Evolutionary conservation across 2,113 vertebrate genomes (phyloP).

Genomic region (Felis catus): F.catus_Fca126_mat1.0 CM031424.1:72098001-72098500

Average conservation of each 20-base stretch:
- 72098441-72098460: not conserved
- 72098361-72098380: not conserved
- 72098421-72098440: not conserved
- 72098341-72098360: not conserved
- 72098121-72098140: not conserved
- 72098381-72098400: not conserved
- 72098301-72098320: not conserved
- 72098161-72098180: not conserved
- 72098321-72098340: not conserved
- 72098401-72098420: not conserved
- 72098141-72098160: not conserved
- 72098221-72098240: not conserved
- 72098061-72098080: not conserved
- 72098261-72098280: not conserved
- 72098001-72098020: not conserved
- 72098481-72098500: not conserved
- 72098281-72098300: not conserved
- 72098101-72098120: not conserved
- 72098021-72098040: not conserved
- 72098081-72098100: not conserved
- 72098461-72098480: not conserved
- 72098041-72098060: not conserved
- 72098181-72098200: too few species aligned
- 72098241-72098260: not conserved
- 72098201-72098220: not conserved